Base-by-base conservation (phyloP, 2,797 vertebrate genomes). In the Bradypodion pumilum region DNA sequence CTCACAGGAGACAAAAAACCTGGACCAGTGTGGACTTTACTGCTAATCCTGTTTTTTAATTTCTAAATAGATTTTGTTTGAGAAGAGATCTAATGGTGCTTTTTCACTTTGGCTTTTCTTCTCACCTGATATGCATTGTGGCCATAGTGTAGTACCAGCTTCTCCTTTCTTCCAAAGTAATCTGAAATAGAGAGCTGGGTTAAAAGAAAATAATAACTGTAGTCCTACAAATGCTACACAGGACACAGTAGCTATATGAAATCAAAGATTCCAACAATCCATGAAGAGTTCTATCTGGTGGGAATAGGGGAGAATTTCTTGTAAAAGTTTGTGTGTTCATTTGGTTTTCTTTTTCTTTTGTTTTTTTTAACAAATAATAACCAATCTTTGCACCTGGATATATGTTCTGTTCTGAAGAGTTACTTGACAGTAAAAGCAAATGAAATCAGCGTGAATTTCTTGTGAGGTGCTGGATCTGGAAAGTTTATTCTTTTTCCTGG, bases 141-240 rank as follows among this genome's bases (percentile, higher is more conserved):
- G 97, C 97, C 98, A 98, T 98, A 91, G 97, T 98, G 86, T 98
- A 97, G 94, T 96, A 97, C 97, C 97, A 98, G 93, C 95, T 96
- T 92, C 93, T 93, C 86, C 97, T 98, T 93, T 98, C 98, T 87
- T 97, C 97, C 56, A 16, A 12, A 1, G 96, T 93, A 85, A 98
- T 94, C 98, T 98, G 88, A 83, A 95, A 95, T 70, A 94, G 93
- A 89, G 21, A 90, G 21, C 89, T 78, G 2, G 40, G 16, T 42
- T 6, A 8, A 0, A 1, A 37, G n/a, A 73, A 72, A 49, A 16
- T 16, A 59, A 23, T 10, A 25, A 46, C 42, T 66, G 16, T 25
- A 52, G 80, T 52, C 23, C 56, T 75, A 44, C 29, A 62, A 65
- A 65, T 35, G 15, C 7, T 62, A 29, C 3, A 29, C 10, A 2